Evolutionary conservation across 2,113 vertebrate genomes (phyloP).

Genomic region (Spilogale gracilis): DNA sequence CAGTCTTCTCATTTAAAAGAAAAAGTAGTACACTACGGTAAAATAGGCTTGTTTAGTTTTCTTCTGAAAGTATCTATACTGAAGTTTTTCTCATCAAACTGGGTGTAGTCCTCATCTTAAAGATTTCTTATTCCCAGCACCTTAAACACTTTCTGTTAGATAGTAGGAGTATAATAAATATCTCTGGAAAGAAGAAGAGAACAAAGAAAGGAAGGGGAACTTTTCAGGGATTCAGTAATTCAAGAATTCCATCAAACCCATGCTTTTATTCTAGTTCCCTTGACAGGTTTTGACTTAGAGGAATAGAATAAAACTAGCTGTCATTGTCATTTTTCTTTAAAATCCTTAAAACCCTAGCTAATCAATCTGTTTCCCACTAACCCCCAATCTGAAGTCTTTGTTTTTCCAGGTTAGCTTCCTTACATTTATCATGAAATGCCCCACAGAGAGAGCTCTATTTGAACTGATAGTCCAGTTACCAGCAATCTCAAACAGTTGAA

Average conservation of each 20-base stretch:
- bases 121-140: neutral
- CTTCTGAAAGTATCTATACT: neutral
- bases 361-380: neutral
- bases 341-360: neutral
- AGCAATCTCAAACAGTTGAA: neutral
- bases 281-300: neutral
- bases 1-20: neutral
- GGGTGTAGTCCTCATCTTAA: neutral
- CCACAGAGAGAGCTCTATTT: neutral
- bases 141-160: neutral
- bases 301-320: neutral
- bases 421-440: neutral
- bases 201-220: neutral
- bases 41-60: slow-evolving; percentile 21
- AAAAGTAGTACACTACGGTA: neutral
- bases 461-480: neutral
- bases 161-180: neutral
- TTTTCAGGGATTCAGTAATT: neutral
- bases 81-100: neutral
- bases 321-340: slow-evolving; percentile 27
- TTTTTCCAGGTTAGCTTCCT: neutral
- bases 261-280: neutral
- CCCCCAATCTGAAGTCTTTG: neutral
- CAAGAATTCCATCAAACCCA: neutral
- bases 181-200: neutral